A percentile compares a stretch with the other conserved stretches of the same genome.
Conservation (phyloP, 2,797 vertebrate species). For the Syngnathus rostellatus region DNA sequence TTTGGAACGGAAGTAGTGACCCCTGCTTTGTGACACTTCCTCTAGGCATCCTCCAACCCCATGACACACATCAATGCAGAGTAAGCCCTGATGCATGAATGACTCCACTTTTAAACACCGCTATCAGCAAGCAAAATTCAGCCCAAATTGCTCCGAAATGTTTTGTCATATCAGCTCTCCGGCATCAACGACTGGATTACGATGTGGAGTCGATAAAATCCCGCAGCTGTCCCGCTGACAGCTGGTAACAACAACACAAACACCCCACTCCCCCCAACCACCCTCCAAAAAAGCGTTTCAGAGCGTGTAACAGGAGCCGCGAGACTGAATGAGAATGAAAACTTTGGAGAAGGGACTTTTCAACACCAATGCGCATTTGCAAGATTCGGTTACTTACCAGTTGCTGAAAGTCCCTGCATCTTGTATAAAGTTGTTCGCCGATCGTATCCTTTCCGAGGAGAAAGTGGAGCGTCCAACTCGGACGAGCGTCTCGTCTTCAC, state of each 20-base stretch:
- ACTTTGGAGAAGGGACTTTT: neutral
- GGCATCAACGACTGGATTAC: slow-evolving; percentile 10
- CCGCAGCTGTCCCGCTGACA: slow-evolving; percentile 60
- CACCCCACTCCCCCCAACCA: neutral
- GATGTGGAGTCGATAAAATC: slow-evolving; percentile 30
- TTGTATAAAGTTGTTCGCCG: slow-evolving; percentile 39
- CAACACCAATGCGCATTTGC: neutral
- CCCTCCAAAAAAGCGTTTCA: neutral
- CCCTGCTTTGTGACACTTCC: neutral
- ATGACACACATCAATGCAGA: neutral
- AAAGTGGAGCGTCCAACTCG: slow-evolving; percentile 24
- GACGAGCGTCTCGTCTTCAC: slow-evolving; percentile 40
- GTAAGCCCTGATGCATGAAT: neutral
- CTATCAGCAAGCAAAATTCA: neutral
- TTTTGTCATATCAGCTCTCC: neutral
- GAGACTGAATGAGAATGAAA: neutral
- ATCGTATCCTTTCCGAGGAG: slow-evolving; percentile 16
- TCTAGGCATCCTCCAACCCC: neutral
- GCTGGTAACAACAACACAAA: slow-evolving; percentile 37
- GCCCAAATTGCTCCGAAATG: neutral
- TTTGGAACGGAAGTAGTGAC: slow-evolving; percentile 4
- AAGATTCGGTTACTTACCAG: slow-evolving; percentile 52
- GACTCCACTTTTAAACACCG: neutral
- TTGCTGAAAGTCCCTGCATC: slow-evolving; percentile 65
- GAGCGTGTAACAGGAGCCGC: neutral